A percentile compares a stretch with the other conserved stretches of the same genome.
Evolutionary conservation across 2,888 invertebrate genomes (phyloP).

Genomic region (Ptychoptera contaminata): DNA sequence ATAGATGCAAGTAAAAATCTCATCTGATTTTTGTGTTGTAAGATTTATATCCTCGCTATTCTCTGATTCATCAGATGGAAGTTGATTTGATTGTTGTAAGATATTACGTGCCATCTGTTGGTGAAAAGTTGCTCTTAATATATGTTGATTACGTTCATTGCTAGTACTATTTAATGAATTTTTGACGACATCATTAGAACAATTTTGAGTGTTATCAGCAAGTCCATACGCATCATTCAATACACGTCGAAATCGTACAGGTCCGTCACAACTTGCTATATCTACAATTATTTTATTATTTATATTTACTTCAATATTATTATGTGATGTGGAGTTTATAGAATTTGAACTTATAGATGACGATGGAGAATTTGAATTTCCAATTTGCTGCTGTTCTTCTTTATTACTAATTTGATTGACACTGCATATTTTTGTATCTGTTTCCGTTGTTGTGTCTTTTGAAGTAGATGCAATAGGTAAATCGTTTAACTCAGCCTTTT

Average conservation of each 20-base stretch:
- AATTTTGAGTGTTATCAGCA: not conserved
- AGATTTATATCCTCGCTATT: conserved; percentile 11
- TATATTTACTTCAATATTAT: conserved; percentile 6
- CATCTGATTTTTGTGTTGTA: conserved; percentile 11
- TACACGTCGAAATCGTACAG: conserved; percentile 72
- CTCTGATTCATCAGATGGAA: conserved; percentile 18
- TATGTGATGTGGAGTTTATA: not conserved
- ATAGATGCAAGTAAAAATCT: conserved; percentile 51
- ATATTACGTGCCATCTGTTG: conserved; percentile 28
- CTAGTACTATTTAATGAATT: not conserved
- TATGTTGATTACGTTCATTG: conserved; percentile 24
- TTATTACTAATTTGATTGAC: too few species aligned
- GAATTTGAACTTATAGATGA: conserved; percentile 12
- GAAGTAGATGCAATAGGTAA: conserved; percentile 7
- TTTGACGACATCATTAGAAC: not conserved
- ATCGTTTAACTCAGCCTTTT: conserved; percentile 5
- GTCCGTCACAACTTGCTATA: conserved; percentile 84
- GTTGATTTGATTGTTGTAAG: conserved; percentile 1
- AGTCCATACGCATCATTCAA: conserved; percentile 62
- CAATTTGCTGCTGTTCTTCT: too few species aligned
- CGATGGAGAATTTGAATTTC: not conserved
- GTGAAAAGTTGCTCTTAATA: conserved; percentile 28
- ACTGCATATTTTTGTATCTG: too few species aligned
- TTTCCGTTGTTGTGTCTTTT: conserved; percentile 3
- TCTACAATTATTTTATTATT: conserved; percentile 52